Conservation (phyloP, 2,888 invertebrate genomes). For the Synergus umbraculus region DNA sequence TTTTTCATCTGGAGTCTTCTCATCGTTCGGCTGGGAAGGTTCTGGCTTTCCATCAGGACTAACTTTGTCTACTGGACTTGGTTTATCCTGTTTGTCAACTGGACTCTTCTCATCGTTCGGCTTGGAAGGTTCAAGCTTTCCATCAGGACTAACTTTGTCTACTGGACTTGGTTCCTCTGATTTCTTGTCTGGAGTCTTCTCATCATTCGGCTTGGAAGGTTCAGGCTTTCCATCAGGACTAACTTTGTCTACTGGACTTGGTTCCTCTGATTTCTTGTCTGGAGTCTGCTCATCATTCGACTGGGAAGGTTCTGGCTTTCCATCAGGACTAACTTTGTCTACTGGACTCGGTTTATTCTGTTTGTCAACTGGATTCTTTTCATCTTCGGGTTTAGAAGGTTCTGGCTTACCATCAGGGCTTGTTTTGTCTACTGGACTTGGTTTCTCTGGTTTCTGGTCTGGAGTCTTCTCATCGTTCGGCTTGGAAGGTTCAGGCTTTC, state of each 20-base stretch:
- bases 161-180: neutral
- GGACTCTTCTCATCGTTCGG: neutral
- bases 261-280: neutral
- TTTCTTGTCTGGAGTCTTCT: neutral
- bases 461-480: neutral
- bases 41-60: neutral
- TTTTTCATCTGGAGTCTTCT: neutral
- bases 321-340: neutral
- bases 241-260: neutral
- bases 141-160: neutral
- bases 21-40: too few species aligned
- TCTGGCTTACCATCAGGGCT: neutral
- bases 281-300: neutral
- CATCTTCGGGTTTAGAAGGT: neutral
- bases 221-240: neutral
- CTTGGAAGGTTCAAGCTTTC: neutral
- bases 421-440: constrained; percentile 18
- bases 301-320: too few species aligned
- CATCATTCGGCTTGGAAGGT: neutral
- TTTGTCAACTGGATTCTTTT: neutral
- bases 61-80: constrained; percentile 18
- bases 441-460: neutral
- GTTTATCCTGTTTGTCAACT: neutral
- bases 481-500: neutral
- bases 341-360: neutral